phyloP scores from a whole-genome alignment of 2,888 invertebrate species.

The Norana najaformis region DNA sequence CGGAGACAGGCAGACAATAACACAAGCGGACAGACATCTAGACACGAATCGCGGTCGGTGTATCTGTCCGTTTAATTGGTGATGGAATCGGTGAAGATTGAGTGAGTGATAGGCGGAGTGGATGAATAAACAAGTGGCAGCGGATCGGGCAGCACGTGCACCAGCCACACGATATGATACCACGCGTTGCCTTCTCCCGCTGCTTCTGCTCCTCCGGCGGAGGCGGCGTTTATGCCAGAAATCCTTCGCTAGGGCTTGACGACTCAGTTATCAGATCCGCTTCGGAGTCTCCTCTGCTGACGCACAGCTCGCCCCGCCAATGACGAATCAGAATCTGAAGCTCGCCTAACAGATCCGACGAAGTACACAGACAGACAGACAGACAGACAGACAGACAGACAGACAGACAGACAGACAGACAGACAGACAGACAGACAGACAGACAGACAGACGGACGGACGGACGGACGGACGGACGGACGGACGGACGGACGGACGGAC shows the following conservation, averaged over 20 bases:
- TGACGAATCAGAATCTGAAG: background rate
- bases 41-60: background rate
- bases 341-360: background rate
- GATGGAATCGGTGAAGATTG: conserved; percentile 13
- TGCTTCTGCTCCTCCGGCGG: background rate
- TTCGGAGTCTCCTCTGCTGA: background rate
- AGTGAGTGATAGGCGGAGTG: background rate
- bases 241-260: background rate
- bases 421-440: conserved; percentile 7
- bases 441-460: too few species aligned
- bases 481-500: too few species aligned
- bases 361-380: background rate
- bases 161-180: background rate
- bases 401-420: background rate
- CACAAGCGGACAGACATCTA: background rate
- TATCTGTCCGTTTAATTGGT: background rate
- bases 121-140: background rate
- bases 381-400: background rate
- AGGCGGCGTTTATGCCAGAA: background rate
- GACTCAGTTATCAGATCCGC: background rate
- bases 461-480: too few species aligned
- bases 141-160: background rate
- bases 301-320: background rate
- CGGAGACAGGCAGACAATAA: background rate
- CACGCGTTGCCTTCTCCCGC: background rate